Conservation (phyloP, 2,113 vertebrate genomes). For the Periophthalmus modestus region DNA sequence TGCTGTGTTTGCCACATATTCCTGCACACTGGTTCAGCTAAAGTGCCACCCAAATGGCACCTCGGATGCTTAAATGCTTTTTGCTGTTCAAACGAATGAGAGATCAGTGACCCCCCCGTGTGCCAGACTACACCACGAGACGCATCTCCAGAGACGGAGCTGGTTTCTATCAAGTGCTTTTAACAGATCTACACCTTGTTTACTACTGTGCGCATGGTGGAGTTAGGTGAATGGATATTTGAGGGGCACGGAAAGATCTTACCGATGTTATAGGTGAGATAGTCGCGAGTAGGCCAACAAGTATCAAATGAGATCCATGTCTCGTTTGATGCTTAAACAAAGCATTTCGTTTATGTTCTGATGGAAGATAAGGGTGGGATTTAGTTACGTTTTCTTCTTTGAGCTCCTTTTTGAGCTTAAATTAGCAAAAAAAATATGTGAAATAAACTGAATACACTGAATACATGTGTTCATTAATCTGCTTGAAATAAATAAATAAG, state of each 20-base stretch:
- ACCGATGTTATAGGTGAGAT: too few relatives aligned
- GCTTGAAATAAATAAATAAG: too few relatives aligned
- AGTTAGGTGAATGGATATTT: not conserved
- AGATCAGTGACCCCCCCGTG: slow-evolving; percentile 14
- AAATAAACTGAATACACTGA: too few relatives aligned
- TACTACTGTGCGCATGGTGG: not conserved
- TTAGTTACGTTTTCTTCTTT: too few relatives aligned
- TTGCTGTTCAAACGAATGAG: slow-evolving; percentile 14
- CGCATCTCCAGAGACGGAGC: not conserved
- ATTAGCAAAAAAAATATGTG: too few relatives aligned
- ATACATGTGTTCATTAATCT: too few relatives aligned
- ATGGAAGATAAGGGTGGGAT: too few relatives aligned
- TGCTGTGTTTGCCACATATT: slow-evolving; percentile 3
- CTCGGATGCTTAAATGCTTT: slow-evolving; percentile 33
- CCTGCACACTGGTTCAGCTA: slow-evolving; percentile 12
- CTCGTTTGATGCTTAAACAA: too few relatives aligned
- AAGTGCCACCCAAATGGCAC: slow-evolving; percentile 16
- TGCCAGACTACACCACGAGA: not conserved
- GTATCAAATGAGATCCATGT: too few relatives aligned
- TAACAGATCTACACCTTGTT: not conserved
- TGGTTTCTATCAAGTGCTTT: slow-evolving; percentile 9
- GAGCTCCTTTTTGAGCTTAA: too few relatives aligned
- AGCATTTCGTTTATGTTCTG: too few relatives aligned
- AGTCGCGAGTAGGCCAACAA: too few relatives aligned
- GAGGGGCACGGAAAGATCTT: not conserved